phyloP scores from a whole-genome alignment of 2,797 vertebrate genomes.

The Pipistrellus pygmaeus region DNA sequence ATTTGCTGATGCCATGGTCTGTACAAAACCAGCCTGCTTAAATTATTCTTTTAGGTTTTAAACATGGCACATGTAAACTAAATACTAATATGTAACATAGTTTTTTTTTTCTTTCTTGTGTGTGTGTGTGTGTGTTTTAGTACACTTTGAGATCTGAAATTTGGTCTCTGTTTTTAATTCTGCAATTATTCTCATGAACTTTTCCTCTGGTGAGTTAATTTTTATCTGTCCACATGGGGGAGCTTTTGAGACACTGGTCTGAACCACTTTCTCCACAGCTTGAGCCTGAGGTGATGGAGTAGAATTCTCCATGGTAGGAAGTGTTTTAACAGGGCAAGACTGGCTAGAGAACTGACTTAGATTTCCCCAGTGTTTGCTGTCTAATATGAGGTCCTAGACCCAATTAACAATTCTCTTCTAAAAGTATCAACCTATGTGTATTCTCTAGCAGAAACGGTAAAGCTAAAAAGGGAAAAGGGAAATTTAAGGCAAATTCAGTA shows the following conservation, averaged over 20 bases:
- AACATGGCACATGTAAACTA: not conserved
- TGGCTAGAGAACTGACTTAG: not conserved
- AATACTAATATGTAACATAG: not conserved
- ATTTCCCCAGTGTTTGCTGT: slow-evolving; percentile 44
- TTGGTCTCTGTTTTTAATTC: not conserved
- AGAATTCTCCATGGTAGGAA: slow-evolving; percentile 31
- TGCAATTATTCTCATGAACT: not conserved
- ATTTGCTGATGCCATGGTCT: not conserved
- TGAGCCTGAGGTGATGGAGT: not conserved
- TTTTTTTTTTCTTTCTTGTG: not conserved
- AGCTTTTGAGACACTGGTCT: slow-evolving; percentile 74
- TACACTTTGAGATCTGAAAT: not conserved
- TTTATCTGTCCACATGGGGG: slow-evolving; percentile 69
- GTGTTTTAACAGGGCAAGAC: slow-evolving; percentile 45
- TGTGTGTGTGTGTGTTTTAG: not conserved
- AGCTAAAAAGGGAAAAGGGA: not conserved
- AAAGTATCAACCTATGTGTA: not conserved
- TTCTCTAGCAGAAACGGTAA: not conserved
- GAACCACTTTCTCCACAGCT: slow-evolving; percentile 24
- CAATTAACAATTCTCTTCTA: slow-evolving; percentile 4
- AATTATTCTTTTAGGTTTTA: slow-evolving; percentile 31
- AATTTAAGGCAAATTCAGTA: not conserved
- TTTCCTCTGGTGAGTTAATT: slow-evolving; percentile 41
- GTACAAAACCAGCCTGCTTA: not conserved
- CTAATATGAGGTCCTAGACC: not conserved